Evolutionary conservation across 2,797 vertebrate genomes (phyloP).

Genomic region (Clarias laeviceps): DNA sequence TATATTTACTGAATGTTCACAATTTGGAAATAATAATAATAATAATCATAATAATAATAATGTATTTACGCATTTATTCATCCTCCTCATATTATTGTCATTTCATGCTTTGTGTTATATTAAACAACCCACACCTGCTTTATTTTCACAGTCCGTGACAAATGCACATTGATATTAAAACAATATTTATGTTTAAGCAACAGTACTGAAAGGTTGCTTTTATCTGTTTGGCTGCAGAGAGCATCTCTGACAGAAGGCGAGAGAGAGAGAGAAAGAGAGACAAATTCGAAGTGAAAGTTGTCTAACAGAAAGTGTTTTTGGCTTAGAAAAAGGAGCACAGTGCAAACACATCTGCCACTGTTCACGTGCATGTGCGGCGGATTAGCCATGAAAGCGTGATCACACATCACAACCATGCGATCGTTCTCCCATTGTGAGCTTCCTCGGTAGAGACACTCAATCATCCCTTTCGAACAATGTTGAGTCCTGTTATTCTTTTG

Average conservation of each 20-base stretch:
- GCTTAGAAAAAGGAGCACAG: background rate
- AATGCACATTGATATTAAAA: background rate
- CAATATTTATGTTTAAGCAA: background rate
- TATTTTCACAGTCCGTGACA: background rate
- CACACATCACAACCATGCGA: background rate
- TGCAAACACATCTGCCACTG: constrained; percentile 26
- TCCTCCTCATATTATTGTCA: background rate
- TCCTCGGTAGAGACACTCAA: background rate
- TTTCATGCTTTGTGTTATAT: background rate
- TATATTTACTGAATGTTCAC: background rate
- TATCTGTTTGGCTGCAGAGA: constrained; percentile 14
- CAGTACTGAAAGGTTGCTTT: constrained; percentile 12
- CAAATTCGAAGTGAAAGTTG: background rate
- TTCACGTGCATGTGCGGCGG: background rate
- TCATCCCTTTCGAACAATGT: constrained; percentile 5
- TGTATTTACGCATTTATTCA: background rate
- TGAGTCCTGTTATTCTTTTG: background rate
- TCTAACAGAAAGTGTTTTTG: background rate
- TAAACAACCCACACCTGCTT: background rate
- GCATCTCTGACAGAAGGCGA: background rate
- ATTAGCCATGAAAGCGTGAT: constrained; percentile 3
- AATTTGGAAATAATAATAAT: constrained; percentile 9
- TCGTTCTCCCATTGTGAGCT: constrained; percentile 2
- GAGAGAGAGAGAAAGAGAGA: constrained; percentile 8
- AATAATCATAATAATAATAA: no score